Conservation (phyloP, 1,140 invertebrate genomes). For the Globodera rostochiensis region DNA sequence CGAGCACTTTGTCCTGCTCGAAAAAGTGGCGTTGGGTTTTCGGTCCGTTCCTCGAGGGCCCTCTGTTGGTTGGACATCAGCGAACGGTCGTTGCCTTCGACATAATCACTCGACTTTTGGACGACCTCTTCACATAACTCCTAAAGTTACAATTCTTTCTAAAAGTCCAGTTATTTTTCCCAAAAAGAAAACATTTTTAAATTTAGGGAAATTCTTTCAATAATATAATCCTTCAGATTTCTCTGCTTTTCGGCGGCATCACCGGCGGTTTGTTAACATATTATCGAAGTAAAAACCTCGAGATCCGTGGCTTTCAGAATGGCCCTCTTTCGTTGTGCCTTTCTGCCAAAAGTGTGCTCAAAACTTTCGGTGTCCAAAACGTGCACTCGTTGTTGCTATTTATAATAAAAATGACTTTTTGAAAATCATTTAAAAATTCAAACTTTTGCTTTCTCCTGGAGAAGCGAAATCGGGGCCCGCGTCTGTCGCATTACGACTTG, state of each 20-base stretch:
- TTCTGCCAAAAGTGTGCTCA: conserved; percentile 89
- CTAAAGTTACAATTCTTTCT: conserved; percentile 44
- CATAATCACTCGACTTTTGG: conserved; percentile 74
- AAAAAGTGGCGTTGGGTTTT: conserved; percentile 68
- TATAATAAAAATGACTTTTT: conserved; percentile 31
- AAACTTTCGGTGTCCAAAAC: conserved; percentile 92
- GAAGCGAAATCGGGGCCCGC: conserved; percentile 85
- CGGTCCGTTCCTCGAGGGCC: conserved; percentile 56
- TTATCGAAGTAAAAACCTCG: conserved; percentile 41
- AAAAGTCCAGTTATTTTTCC: conserved; percentile 6
- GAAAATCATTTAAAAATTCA: conserved; percentile 16
- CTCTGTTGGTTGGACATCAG: conserved; percentile 70
- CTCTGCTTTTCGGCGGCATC: too few relatives aligned
- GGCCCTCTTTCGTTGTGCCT: conserved; percentile 86
- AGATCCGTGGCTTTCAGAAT: conserved; percentile 75
- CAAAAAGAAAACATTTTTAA: too few relatives aligned
- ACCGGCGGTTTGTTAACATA: too few relatives aligned
- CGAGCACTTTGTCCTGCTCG: conserved; percentile 85
- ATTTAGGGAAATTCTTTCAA: too few relatives aligned
- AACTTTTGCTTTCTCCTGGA: conserved; percentile 87
- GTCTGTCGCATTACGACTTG: conserved; percentile 96
- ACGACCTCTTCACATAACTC: conserved; percentile 76
- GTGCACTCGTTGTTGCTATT: conserved; percentile 80
- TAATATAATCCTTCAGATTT: too few relatives aligned
- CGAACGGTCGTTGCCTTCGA: conserved; percentile 79